Evolutionary conservation across 2,888 invertebrate species (phyloP).

Genomic region (Lasioglossum lativentre): DNA sequence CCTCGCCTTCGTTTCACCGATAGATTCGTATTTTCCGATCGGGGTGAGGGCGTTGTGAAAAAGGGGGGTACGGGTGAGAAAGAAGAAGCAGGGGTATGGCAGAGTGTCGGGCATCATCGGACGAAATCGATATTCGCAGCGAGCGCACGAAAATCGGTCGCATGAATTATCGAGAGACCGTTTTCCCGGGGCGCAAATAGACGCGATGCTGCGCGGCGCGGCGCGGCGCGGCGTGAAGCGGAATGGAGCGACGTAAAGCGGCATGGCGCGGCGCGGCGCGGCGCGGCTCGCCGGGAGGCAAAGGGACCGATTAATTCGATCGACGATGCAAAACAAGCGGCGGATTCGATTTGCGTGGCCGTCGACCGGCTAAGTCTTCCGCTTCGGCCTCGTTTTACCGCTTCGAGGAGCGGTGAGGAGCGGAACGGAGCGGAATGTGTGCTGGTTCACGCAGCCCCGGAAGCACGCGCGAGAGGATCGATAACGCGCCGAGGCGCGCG

Average conservation of each 20-base stretch:
- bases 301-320: conserved; percentile 49
- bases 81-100: not conserved
- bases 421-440: not conserved
- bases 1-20: not conserved
- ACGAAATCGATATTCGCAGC: conserved; percentile 37
- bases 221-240: not conserved
- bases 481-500: conserved; percentile 13
- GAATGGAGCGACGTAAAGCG: not conserved
- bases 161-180: conserved; percentile 54
- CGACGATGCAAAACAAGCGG: conserved; percentile 54
- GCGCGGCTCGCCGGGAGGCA: not conserved
- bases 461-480: conserved; percentile 24
- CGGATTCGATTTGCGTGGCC: conserved; percentile 47
- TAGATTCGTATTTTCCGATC: not conserved
- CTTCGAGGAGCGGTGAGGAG: not conserved
- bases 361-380: conserved; percentile 48
- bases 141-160: conserved; percentile 43
- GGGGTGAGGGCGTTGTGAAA: not conserved
- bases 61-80: not conserved
- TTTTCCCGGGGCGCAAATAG: conserved; percentile 35
- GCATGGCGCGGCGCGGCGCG: not conserved
- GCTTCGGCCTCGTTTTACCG: conserved; percentile 25
- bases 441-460: conserved; percentile 24
- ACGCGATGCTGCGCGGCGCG: conserved; percentile 4
- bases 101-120: not conserved